Conservation (phyloP, 1,140 invertebrate genomes). For the Elysia chlorotica region DNA sequence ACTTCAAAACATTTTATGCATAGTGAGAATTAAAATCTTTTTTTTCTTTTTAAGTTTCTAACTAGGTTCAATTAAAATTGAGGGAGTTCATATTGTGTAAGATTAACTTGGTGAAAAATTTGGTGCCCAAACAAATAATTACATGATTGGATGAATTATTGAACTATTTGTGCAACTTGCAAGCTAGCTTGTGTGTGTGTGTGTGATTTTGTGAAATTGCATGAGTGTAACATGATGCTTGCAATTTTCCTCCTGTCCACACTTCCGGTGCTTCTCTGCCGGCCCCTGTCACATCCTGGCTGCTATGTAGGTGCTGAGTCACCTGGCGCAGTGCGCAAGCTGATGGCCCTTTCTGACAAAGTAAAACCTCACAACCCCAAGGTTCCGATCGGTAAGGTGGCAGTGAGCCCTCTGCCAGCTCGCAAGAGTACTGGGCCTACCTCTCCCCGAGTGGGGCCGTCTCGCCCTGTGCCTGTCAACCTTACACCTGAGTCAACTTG, state of each 20-base stretch:
- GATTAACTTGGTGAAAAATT: too few relatives aligned
- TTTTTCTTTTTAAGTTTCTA: too few relatives aligned
- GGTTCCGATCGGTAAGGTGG: constrained; percentile 45
- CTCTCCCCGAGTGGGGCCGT: constrained; percentile 39
- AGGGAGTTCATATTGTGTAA: too few relatives aligned
- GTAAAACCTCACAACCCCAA: constrained; percentile 70
- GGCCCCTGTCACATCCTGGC: background rate
- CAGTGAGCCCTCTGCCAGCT: constrained; percentile 62
- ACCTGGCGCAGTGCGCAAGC: constrained; percentile 91
- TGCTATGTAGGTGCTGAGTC: constrained; percentile 84
- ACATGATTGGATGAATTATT: too few relatives aligned
- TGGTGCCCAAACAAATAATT: too few relatives aligned
- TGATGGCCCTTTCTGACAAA: constrained; percentile 85
- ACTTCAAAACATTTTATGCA: too few relatives aligned
- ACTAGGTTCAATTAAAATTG: too few relatives aligned
- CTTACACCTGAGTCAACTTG: constrained; percentile 93
- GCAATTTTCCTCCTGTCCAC: background rate
- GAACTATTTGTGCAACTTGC: too few relatives aligned
- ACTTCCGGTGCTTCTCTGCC: background rate
- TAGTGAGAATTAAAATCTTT: too few relatives aligned
- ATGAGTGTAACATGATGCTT: background rate
- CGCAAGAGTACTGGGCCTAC: constrained; percentile 71
- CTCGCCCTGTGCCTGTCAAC: constrained; percentile 80
- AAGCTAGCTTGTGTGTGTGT: background rate
- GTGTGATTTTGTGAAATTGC: background rate